A percentile compares a stretch with the other conserved stretches of the same genome.
These are phyloP conservation scores for Rhamnusium bicolor DNA, from an alignment of 2,888 invertebrate genomes.

Conservation along the genomic window DNA sequence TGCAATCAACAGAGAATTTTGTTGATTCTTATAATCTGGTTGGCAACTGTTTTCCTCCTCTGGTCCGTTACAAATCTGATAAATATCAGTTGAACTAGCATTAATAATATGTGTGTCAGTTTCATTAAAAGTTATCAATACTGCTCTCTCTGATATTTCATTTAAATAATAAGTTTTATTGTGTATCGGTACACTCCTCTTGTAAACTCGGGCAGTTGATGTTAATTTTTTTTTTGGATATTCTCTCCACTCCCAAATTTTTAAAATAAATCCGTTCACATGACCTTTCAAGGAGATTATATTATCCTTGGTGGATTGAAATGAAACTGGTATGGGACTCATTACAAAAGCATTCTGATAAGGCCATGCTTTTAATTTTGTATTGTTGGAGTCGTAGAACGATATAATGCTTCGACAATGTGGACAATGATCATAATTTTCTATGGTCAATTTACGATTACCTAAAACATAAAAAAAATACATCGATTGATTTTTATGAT, in stretches of 20 bases:
- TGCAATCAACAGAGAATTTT: constrained; percentile 81
- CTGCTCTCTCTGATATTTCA: constrained; percentile 76
- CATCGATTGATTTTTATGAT: not conserved
- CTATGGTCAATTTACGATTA: constrained; percentile 78
- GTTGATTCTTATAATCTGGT: constrained; percentile 82
- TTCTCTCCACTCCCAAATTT: constrained; percentile 86
- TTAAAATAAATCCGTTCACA: constrained; percentile 84
- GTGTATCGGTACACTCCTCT: constrained; percentile 48
- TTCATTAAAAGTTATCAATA: constrained; percentile 85
- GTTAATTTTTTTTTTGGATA: constrained; percentile 51
- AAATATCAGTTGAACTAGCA: constrained; percentile 84
- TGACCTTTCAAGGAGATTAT: constrained; percentile 70
- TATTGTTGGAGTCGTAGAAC: constrained; percentile 74
- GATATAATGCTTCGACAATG: constrained; percentile 78
- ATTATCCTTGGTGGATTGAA: constrained; percentile 70
- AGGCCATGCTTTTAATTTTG: constrained; percentile 71
- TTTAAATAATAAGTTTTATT: constrained; percentile 59
- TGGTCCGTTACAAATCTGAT: constrained; percentile 79
- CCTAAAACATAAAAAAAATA: constrained; percentile 72
- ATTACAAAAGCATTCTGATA: constrained; percentile 81
- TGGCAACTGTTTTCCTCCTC: constrained; percentile 75
- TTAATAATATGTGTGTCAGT: constrained; percentile 82
- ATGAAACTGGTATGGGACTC: constrained; percentile 80
- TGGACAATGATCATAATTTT: constrained; percentile 83
- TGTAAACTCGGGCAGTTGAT: constrained; percentile 49